These are phyloP conservation scores for Bombyx mori DNA, from an alignment of 1,140 invertebrate genomes.

Conservation along the genomic window ASM3026992v2 NC_085124.1:4438001-4438500, in stretches of 20 bases:
- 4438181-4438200: not conserved
- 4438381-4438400: constrained; percentile 19
- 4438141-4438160: constrained; percentile 5
- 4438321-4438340: constrained; percentile 11
- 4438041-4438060: constrained; percentile 53
- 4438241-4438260: no score
- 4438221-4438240: no score
- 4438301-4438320: no score
- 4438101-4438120: constrained; percentile 32
- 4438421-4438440: constrained; percentile 34
- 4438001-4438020: constrained; percentile 31
- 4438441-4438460: constrained; percentile 33
- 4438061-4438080: constrained; percentile 50
- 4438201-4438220: no score
- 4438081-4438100: constrained; percentile 20
- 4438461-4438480: constrained; percentile 35
- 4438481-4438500: constrained; percentile 49
- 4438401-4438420: constrained; percentile 9
- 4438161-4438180: no score
- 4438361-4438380: constrained; percentile 11
- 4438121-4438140: constrained; percentile 8
- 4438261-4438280: no score
- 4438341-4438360: constrained; percentile 18
- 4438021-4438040: constrained; percentile 39
- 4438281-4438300: no score